These are phyloP conservation scores for Argyra leucocephala DNA, from an alignment of 2,888 invertebrate genomes.

Conservation along the genomic window DNA sequence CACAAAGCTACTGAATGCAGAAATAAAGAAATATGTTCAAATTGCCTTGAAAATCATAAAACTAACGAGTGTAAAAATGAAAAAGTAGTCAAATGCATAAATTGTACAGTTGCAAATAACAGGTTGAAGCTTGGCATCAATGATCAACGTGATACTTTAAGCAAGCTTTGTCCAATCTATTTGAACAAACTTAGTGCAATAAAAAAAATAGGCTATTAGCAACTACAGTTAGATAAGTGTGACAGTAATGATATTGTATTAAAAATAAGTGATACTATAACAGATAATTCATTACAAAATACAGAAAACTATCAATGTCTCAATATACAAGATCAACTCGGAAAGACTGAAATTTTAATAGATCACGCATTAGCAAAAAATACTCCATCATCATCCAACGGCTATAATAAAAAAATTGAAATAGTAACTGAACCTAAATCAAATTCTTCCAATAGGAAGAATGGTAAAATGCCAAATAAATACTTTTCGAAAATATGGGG, in stretches of 20 bases:
- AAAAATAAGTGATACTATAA: neutral
- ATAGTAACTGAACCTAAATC: too few species aligned
- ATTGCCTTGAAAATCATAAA: conserved; percentile 15
- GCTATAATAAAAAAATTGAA: too few species aligned
- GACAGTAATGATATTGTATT: neutral
- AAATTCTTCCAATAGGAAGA: too few species aligned
- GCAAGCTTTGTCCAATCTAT: neutral
- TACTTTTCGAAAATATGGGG: too few species aligned
- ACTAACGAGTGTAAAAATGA: conserved; percentile 15
- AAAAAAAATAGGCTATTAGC: neutral
- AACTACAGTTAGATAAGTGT: neutral
- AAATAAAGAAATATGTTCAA: conserved; percentile 13
- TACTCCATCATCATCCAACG: too few species aligned
- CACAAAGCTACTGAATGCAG: conserved; percentile 14
- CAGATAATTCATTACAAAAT: neutral
- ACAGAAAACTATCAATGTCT: neutral
- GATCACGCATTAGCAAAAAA: too few species aligned
- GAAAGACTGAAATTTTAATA: neutral
- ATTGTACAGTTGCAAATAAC: conserved; percentile 15
- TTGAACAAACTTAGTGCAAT: neutral
- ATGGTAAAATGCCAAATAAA: too few species aligned
- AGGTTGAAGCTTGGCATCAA: conserved; percentile 14
- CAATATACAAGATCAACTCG: neutral
- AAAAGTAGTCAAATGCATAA: conserved; percentile 14
- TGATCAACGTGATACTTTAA: conserved; percentile 17